Conservation (phyloP, 2,888 invertebrate genomes). For the Melanophora roralis region DNA sequence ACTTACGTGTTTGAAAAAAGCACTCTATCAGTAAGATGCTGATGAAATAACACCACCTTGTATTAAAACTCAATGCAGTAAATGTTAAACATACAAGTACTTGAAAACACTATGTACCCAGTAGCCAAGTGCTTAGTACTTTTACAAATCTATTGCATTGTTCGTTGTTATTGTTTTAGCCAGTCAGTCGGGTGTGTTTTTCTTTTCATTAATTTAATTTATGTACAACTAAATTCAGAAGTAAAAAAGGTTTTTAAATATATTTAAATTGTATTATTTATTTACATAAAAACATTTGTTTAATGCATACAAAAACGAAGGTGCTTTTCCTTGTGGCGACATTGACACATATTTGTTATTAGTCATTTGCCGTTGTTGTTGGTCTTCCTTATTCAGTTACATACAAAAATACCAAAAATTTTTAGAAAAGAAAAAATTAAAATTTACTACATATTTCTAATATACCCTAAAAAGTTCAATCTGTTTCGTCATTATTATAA, state of each 20-base stretch:
- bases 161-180: conserved; percentile 15
- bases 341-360: conserved; percentile 43
- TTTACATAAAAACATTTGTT: neutral
- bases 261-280: neutral
- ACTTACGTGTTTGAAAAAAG: too few species aligned
- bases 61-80: too few species aligned
- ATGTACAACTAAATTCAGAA: conserved; percentile 37
- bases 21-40: too few species aligned
- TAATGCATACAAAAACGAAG: conserved; percentile 34
- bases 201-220: conserved; percentile 25
- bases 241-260: conserved; percentile 16
- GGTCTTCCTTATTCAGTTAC: conserved; percentile 52
- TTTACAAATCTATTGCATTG: neutral
- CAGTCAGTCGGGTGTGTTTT: conserved; percentile 49
- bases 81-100: too few species aligned
- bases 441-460: too few species aligned
- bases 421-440: too few species aligned
- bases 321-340: conserved; percentile 54
- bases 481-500: too few species aligned
- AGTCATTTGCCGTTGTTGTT: conserved; percentile 5
- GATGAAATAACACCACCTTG: too few species aligned
- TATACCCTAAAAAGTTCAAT: too few species aligned
- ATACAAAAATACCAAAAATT: too few species aligned
- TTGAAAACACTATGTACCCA: too few species aligned
- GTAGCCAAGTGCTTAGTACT: too few species aligned